Conservation (phyloP, 2,888 invertebrate species). For the Hecatera dysodea region DNA sequence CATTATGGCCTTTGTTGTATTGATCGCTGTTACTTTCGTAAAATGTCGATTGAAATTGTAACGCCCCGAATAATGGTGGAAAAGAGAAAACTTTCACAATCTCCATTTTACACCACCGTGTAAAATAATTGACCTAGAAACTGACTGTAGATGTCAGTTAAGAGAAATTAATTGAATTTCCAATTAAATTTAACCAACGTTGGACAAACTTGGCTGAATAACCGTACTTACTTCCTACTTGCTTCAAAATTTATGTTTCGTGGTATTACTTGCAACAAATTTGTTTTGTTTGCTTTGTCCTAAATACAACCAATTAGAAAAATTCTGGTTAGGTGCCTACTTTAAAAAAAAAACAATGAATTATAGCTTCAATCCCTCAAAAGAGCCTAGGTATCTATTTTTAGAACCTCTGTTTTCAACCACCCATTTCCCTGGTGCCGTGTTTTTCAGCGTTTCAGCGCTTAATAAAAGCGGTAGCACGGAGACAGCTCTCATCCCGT, state of each 20-base stretch:
- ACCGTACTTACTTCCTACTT: constrained; percentile 9
- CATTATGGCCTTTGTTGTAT: constrained; percentile 35
- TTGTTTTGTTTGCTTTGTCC: too few species aligned
- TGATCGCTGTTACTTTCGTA: constrained; percentile 39
- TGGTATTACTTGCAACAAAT: neutral
- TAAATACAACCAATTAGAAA: neutral
- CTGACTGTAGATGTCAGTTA: constrained; percentile 18
- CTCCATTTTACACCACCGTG: constrained; percentile 9
- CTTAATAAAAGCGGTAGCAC: constrained; percentile 78
- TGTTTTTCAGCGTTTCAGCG: constrained; percentile 82
- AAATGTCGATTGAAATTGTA: constrained; percentile 11
- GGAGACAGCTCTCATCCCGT: constrained; percentile 85
- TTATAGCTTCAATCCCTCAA: constrained; percentile 73
- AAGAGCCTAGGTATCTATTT: constrained; percentile 77
- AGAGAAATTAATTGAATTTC: constrained; percentile 16
- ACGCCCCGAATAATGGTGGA: neutral
- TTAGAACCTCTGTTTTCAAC: constrained; percentile 79
- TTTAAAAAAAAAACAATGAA: constrained; percentile 67
- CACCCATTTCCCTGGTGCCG: constrained; percentile 71
- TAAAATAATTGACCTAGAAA: constrained; percentile 27
- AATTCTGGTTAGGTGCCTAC: neutral
- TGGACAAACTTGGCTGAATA: neutral
- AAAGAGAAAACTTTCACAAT: constrained; percentile 7
- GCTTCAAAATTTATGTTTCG: neutral
- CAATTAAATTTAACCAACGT: constrained; percentile 9